These are phyloP conservation scores for Okamejei kenojei DNA, from an alignment of 2,797 vertebrate genomes.

Conservation along the genomic window DNA sequence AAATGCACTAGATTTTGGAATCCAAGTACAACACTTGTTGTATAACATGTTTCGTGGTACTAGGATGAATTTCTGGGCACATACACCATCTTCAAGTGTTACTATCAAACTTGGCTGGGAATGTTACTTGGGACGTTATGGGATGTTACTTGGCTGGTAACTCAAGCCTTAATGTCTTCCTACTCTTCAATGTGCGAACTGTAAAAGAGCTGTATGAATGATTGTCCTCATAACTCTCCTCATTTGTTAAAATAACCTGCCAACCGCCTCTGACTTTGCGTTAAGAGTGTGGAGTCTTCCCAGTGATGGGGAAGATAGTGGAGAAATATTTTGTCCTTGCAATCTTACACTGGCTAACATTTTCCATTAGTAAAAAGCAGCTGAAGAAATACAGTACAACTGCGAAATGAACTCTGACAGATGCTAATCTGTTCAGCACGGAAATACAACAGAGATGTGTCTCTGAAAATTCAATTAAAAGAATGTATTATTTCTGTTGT, in stretches of 20 bases:
- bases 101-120: background rate
- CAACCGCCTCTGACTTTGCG: background rate
- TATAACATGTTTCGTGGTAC: no score
- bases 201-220: background rate
- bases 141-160: background rate
- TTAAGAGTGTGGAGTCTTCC: background rate
- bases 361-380: background rate
- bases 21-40: no score
- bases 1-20: no score
- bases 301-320: background rate
- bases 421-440: background rate
- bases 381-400: background rate
- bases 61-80: no score
- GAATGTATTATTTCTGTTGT: background rate
- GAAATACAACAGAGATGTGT: background rate
- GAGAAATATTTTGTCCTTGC: background rate
- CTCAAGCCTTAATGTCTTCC: background rate
- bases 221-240: background rate
- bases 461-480: background rate
- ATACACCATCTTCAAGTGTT: background rate
- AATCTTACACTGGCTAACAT: background rate
- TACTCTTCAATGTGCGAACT: background rate
- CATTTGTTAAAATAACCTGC: background rate
- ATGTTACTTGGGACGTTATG: background rate
- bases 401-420: background rate